Conservation (phyloP, 1,140 invertebrate genomes). For the Eciton burchellii region DNA sequence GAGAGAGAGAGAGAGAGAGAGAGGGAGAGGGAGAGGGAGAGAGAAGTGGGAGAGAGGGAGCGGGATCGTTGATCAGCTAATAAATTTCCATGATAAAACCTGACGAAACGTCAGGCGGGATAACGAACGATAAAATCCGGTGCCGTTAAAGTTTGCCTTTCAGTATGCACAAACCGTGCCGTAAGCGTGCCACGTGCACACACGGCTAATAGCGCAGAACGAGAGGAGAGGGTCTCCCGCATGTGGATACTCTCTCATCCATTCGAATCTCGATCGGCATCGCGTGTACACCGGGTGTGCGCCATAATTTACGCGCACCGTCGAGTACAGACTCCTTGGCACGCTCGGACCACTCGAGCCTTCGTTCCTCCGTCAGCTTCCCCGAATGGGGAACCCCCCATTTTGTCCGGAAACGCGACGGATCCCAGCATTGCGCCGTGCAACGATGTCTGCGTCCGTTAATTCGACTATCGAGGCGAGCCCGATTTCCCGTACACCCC, state of each 20-base stretch:
- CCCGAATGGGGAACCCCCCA: too few species aligned
- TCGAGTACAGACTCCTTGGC: background rate
- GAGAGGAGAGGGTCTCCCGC: background rate
- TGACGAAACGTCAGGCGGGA: background rate
- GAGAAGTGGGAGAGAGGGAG: too few species aligned
- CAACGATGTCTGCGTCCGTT: background rate
- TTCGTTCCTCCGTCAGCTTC: too few species aligned
- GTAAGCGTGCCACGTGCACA: background rate
- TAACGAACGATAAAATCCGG: constrained; percentile 6
- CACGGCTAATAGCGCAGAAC: constrained; percentile 13
- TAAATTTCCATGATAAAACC: constrained; percentile 1
- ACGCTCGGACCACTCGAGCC: background rate
- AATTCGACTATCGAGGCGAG: too few species aligned
- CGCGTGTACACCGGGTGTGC: background rate
- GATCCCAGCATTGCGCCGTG: too few species aligned
- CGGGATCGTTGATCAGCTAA: background rate
- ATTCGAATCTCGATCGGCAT: background rate
- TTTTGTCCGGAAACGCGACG: too few species aligned
- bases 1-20: too few species aligned
- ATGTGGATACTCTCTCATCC: background rate
- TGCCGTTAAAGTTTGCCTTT: background rate
- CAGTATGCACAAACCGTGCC: background rate
- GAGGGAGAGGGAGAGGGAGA: too few species aligned
- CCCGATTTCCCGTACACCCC: background rate
- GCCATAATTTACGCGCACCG: background rate